Evolutionary conservation across 92 coral and sea anemone species (phyloP), one percentile per base, ranked within the genome.

Genomic region (Nematostella vectensis): DNA sequence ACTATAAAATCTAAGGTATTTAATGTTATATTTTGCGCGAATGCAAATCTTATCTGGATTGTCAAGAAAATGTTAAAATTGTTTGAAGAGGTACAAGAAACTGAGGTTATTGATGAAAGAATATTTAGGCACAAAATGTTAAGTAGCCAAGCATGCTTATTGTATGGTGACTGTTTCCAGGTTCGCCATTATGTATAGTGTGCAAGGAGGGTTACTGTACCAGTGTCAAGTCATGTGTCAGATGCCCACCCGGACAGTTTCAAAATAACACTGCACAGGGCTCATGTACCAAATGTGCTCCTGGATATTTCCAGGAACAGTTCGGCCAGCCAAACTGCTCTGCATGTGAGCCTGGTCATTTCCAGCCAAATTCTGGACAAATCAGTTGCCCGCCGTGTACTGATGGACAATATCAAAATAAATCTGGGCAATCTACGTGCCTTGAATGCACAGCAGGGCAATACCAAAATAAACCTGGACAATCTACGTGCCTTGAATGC

Each of bases 201-300:
- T 89, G 97, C 50, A 48, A 56, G 25, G 40, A 55, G 11, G 97
- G 97, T 20, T 78, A 59, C 62, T 89, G 97, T 31, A 29, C 62
- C 2, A 17, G 27, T 0, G 51, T 50, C 0, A 45, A 53, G 18
- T 57, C 71, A 24, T 85, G 95, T 25, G 6, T 43, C 9, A 53
- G 63, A 36, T 85, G 94, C 43, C 74, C 37, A 6, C 48, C 81
- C 28, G 94, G 94, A 3, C 66, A 72, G 25, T 77, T 67, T 45
- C 63, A 66, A 48, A 50, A 44, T 16, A 13, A 62, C 9, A 17
- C 60, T 31, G 68, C 61, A 33, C 56, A 71, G 25, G 29, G 55
- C 0, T 31, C 54, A 37, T 76, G 83, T 43, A 30, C 1, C 1
- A 33, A 59, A 11, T 76, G 83, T 29, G n/a, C 16, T 2, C 49